Base-by-base conservation (phyloP, 2,797 vertebrate genomes). In the Esox lucius region DNA sequence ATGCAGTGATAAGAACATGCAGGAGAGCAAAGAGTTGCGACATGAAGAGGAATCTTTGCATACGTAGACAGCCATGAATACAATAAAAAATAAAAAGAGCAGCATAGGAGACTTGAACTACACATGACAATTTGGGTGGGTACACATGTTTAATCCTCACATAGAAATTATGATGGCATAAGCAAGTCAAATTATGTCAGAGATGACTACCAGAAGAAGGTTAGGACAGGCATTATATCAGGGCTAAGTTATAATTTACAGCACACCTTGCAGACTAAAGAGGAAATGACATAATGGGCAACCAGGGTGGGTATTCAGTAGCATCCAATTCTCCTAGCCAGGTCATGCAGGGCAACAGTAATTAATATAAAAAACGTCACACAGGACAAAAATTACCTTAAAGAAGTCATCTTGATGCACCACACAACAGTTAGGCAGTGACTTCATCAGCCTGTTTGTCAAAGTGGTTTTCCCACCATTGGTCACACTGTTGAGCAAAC, bases 341-440 rank as follows among this genome's bases (percentile, higher is more conserved):
- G 15, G 15, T 16, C 64, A 66, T 66, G 31, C 26, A 15, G 13
- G 17, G 4, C 62, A 65, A 3, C 28, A 31, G 12, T 28, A 13
- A 46, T 46, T 46, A 46, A 46, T 42, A 15, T 65, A 24, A 6
- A 26, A 62, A 3, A 46, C 8, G 53, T 0, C 16, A 39, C 35
- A 39, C 7, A 6, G 1, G 0, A 0, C 68, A 31, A 0, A 0
- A 78, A 1, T 87, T 93, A 99, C 98, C 96, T 98, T 99, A 92
- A 94, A 99, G 83, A 99, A 99, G 83, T 97, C 96, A 35, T 98
- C 98, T 75, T 99, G 98, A 68, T 99, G 97, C 46, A 99, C 93
- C 79, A 98, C 96, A 16, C 96, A 98, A 89, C 96, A 98, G 89
- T 97, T 97, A 77, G 97, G 97, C 69, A 99, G 90, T 0, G 85